Evolutionary conservation across 2,113 vertebrate genomes (phyloP), one percentile per base, ranked within the genome.

Genomic region (Clinocottus analis): DNA sequence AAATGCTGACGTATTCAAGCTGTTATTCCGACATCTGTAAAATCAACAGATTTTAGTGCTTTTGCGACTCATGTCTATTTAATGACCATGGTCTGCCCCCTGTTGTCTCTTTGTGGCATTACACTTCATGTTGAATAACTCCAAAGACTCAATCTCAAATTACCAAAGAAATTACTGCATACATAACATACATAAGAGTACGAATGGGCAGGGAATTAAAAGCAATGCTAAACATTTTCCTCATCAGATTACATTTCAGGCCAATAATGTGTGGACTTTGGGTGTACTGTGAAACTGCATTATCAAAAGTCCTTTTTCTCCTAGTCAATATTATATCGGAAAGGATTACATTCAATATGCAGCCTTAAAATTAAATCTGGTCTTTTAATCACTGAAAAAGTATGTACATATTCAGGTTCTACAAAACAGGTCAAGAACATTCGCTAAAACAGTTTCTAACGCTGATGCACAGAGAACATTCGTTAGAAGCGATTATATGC

Each of bases 401-500:
- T 69, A 86, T 89, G 17, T 91, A 87, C 75, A 90, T 19, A 23
- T 67, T 78, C 4, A 68, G 8, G 76, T 80, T 84, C 41, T 37
- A 72, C 31, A 70, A 58, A 65, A 79, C 51, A 41, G 43, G 19
- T 74, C 8, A 68, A 68, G 19, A 33, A 25, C 37, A 80, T 4
- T 35, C 47, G 31, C 16, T 60, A n/a, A 35, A 49, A 9, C 2
- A 7, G n/a, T 41, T 62, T 35, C 55, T 11, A 27, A 66, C 5
- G 2, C 9, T 33, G 17, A 72, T 59, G 12, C 47, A n/a, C 16
- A 11, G 35, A 9, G 19, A 7, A 55, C 35, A n/a, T 25, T 9
- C 6, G 5, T 65, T 92, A 93, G 63, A 92, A 93, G 67, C 92
- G 92, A 55, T 45, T 14, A 62, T 91, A 93, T 10, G 90, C 69